Conservation (phyloP, 1,140 invertebrate genomes). For the Scylla paramamosain region DNA sequence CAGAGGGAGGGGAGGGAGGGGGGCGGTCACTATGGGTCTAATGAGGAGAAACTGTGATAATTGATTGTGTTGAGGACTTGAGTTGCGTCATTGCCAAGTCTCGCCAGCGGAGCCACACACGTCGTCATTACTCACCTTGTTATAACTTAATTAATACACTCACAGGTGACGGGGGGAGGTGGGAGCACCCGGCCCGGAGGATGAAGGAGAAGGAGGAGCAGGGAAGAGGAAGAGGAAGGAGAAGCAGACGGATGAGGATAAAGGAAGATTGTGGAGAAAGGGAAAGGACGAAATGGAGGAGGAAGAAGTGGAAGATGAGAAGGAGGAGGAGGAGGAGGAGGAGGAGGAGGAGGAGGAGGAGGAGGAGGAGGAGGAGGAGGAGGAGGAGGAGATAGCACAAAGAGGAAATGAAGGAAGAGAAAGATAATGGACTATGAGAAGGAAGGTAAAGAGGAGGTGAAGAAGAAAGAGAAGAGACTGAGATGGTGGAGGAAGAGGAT, state of each 20-base stretch:
- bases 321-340: neutral
- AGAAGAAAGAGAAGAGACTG: neutral
- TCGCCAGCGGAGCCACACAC: neutral
- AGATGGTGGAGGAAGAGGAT: neutral
- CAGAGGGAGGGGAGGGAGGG: neutral
- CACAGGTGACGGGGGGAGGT: conserved; percentile 17
- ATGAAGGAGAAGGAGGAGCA: neutral
- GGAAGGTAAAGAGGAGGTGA: neutral
- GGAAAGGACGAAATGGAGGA: neutral
- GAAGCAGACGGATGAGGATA: neutral
- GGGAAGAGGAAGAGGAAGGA: neutral
- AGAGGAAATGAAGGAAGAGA: neutral
- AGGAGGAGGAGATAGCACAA: neutral
- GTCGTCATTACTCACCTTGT: conserved; percentile 61
- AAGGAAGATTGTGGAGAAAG: neutral
- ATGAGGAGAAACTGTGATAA: conserved; percentile 46
- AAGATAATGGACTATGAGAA: neutral
- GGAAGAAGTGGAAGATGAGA: neutral
- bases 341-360: neutral
- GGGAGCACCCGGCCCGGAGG: neutral
- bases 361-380: neutral
- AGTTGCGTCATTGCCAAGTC: conserved; percentile 15
- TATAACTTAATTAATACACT: conserved; percentile 68
- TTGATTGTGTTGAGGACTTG: conserved; percentile 62
- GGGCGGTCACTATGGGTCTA: conserved; percentile 43